A percentile compares a stretch with the other conserved stretches of the same genome.
phyloP scores from a whole-genome alignment of 2,797 vertebrate species.

The Gymnothorax javanicus region DNA sequence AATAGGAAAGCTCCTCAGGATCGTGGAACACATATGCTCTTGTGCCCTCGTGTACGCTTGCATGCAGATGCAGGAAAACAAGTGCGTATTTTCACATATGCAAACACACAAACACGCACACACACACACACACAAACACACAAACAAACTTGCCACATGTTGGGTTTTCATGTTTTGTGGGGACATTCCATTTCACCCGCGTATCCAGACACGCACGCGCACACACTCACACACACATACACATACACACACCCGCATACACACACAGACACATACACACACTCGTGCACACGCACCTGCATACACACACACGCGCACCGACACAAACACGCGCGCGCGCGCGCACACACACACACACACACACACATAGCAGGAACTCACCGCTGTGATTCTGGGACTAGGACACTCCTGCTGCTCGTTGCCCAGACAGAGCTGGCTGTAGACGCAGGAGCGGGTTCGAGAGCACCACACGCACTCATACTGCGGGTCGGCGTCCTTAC shows the following conservation, averaged over 20 bases:
- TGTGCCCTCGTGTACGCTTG: too few species aligned
- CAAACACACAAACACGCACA: not conserved
- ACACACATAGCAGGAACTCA: slow-evolving; percentile 58
- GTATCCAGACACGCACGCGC: not conserved
- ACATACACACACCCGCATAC: not conserved
- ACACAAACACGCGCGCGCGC: slow-evolving; percentile 40
- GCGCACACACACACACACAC: slow-evolving; percentile 41
- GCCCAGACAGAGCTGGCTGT: slow-evolving; percentile 66
- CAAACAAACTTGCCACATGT: too few species aligned
- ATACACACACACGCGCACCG: not conserved
- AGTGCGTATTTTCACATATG: not conserved
- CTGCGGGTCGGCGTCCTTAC: slow-evolving; percentile 72
- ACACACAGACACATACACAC: not conserved
- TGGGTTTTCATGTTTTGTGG: too few species aligned
- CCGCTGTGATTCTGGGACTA: slow-evolving; percentile 73
- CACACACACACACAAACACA: not conserved
- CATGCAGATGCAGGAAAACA: too few species aligned
- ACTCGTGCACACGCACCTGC: too few species aligned
- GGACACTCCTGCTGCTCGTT: slow-evolving; percentile 71
- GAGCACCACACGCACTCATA: slow-evolving; percentile 89
- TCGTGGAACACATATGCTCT: too few species aligned
- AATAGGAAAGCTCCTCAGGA: too few species aligned
- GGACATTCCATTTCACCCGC: not conserved
- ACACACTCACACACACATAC: not conserved
- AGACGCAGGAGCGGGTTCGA: slow-evolving; percentile 73